Evolutionary conservation across 2,113 vertebrate species (phyloP).

Genomic region (Ailurus styani): DNA sequence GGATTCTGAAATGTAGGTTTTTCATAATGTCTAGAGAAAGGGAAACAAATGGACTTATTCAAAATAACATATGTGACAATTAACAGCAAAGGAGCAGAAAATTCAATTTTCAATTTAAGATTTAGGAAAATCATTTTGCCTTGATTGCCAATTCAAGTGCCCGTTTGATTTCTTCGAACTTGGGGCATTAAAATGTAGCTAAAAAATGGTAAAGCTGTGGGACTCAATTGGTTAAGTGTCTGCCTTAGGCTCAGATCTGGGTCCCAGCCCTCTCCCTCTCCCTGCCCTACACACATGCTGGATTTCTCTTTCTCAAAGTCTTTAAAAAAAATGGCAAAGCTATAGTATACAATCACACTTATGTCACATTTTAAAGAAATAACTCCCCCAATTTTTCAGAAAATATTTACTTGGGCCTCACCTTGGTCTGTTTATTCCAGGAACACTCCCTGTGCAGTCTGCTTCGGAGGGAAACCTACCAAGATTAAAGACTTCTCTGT

Average conservation of each 20-base stretch:
- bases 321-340: neutral
- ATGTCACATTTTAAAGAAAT: conserved; percentile 3
- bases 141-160: neutral
- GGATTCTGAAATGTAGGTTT: conserved; percentile 38
- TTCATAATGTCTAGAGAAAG: conserved; percentile 73
- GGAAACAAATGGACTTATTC: conserved; percentile 4
- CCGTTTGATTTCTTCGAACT: conserved; percentile 24
- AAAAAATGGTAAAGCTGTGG: neutral
- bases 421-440: neutral
- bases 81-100: conserved; percentile 14
- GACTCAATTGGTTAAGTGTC: neutral
- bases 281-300: neutral
- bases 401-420: conserved; percentile 10
- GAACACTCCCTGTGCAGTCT: neutral
- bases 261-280: neutral
- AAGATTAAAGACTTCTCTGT: neutral
- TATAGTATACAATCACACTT: neutral
- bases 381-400: neutral
- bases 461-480: neutral
- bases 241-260: neutral
- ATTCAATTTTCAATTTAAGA: conserved; percentile 6
- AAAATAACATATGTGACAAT: neutral
- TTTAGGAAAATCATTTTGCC: neutral
- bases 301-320: neutral
- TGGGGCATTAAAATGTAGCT: neutral